A percentile compares a stretch with the other conserved stretches of the same genome.
Evolutionary conservation across 2,888 invertebrate species (phyloP).

Genomic region (Chromoteleia sp.): DNA sequence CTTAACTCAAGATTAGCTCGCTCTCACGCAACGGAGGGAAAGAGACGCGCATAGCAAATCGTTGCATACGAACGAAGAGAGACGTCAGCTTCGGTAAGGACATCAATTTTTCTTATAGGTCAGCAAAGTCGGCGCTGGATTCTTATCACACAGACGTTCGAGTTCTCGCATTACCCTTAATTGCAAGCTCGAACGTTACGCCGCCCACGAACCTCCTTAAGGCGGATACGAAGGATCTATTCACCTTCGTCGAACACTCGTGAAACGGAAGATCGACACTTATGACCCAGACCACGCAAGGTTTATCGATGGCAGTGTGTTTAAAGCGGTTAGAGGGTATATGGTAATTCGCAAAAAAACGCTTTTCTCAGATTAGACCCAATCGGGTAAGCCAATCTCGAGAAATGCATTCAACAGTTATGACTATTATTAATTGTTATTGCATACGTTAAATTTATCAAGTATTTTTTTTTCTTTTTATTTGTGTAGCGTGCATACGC

Average conservation of each 20-base stretch:
- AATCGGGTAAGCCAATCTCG: constrained; percentile 59
- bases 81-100: constrained; percentile 71
- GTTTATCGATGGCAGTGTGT: constrained; percentile 63
- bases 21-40: constrained; percentile 77
- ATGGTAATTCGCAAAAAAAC: constrained; percentile 65
- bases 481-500: constrained; percentile 1
- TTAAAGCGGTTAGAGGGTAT: constrained; percentile 52
- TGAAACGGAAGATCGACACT: constrained; percentile 72
- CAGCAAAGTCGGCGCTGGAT: constrained; percentile 69
- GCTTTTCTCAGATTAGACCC: constrained; percentile 61
- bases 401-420: constrained; percentile 57
- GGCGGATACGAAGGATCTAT: constrained; percentile 71
- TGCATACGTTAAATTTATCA: constrained; percentile 54
- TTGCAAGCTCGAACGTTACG: constrained; percentile 79
- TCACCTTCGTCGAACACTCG: constrained; percentile 71
- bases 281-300: constrained; percentile 66
- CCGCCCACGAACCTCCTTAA: constrained; percentile 75
- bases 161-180: constrained; percentile 81
- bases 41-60: constrained; percentile 67
- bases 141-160: constrained; percentile 78
- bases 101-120: constrained; percentile 83
- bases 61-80: constrained; percentile 34
- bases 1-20: constrained; percentile 80
- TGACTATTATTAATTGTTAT: constrained; percentile 61
- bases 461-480: constrained; percentile 35